These are phyloP conservation scores for Drosophila lacteicornis DNA, from an alignment of 1,140 invertebrate species.

Conservation along the genomic window DNA sequence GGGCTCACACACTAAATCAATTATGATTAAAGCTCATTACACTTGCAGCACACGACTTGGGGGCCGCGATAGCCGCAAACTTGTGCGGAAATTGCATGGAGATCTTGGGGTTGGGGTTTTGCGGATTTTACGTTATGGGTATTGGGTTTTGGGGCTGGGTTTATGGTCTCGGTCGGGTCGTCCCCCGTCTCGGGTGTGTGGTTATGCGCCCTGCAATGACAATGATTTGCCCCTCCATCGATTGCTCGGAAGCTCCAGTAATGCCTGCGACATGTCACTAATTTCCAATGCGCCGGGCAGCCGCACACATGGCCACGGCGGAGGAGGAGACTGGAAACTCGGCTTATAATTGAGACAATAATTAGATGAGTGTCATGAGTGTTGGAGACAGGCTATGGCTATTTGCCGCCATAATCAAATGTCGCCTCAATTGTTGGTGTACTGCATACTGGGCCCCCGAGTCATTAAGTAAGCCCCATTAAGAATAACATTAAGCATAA, in stretches of 20 bases:
- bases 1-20: conserved; percentile 70
- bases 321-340: not conserved
- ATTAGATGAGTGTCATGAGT: conserved; percentile 71
- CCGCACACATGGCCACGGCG: conserved; percentile 22
- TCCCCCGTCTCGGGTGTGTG: conserved; percentile 37
- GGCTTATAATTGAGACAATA: conserved; percentile 75
- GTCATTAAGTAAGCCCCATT: not conserved
- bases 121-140: conserved; percentile 15
- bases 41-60: conserved; percentile 51
- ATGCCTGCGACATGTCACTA: conserved; percentile 48
- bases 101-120: conserved; percentile 11
- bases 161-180: conserved; percentile 1
- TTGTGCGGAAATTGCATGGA: conserved; percentile 71
- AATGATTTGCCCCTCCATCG: conserved; percentile 75
- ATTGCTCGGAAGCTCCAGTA: conserved; percentile 47
- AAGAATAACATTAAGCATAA: no score
- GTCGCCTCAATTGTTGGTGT: not conserved
- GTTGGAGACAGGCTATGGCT: conserved; percentile 1
- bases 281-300: conserved; percentile 33
- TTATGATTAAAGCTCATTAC: conserved; percentile 83
- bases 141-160: conserved; percentile 7
- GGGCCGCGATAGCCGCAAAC: conserved; percentile 57
- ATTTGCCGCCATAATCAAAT: conserved; percentile 4
- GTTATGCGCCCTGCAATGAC: conserved; percentile 68
- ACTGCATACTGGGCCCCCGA: not conserved